phyloP scores from a whole-genome alignment of 2,113 vertebrate species.

The Calcarius ornatus region DNA sequence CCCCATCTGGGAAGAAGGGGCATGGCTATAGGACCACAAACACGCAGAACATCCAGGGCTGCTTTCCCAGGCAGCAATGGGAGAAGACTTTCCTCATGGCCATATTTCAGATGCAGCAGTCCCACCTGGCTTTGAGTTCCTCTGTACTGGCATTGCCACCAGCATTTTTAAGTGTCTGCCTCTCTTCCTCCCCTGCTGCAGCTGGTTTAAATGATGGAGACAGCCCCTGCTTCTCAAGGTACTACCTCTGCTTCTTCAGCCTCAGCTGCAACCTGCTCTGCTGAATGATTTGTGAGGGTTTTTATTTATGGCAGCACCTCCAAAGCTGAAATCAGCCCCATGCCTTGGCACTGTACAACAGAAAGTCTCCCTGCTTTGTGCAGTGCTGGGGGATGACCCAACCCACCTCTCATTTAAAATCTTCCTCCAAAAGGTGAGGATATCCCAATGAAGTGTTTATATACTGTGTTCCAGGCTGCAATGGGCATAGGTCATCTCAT shows the following conservation, averaged over 20 bases:
- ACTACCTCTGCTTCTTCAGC: neutral
- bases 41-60: neutral
- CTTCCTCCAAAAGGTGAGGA: neutral
- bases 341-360: neutral
- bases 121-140: neutral
- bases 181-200: neutral
- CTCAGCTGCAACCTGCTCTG: neutral
- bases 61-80: neutral
- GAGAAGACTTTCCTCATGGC: neutral
- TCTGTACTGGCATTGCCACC: neutral
- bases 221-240: neutral
- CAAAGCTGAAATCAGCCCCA: neutral
- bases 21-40: neutral
- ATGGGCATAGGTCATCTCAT: slow-evolving; percentile 92
- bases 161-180: neutral
- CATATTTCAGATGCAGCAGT: neutral
- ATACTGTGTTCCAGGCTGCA: slow-evolving; percentile 79
- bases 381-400: neutral
- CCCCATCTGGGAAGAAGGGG: neutral
- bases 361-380: neutral
- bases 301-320: neutral
- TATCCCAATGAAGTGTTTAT: neutral
- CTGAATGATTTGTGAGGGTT: neutral
- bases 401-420: neutral
- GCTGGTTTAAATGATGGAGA: neutral